These are phyloP conservation scores for Acrobasis suavella DNA, from an alignment of 2,888 invertebrate species.

Conservation along the genomic window DNA sequence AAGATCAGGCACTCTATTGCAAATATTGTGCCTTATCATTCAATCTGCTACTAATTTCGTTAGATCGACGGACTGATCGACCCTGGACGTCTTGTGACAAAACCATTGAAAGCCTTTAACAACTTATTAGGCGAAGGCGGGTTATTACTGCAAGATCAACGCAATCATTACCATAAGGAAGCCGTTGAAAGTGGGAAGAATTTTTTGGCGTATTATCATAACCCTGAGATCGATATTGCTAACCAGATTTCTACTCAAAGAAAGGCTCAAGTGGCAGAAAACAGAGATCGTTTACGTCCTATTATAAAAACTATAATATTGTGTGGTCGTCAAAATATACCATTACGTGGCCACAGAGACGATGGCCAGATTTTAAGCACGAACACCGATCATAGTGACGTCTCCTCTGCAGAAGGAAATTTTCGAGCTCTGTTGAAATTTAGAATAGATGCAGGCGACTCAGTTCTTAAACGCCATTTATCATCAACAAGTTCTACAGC, in stretches of 20 bases:
- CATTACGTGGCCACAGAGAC: conserved; percentile 29
- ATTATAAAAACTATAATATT: conserved; percentile 29
- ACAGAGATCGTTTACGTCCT: conserved; percentile 27
- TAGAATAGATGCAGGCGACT: conserved; percentile 29
- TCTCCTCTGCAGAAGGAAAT: conserved; percentile 28
- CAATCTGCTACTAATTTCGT: background rate
- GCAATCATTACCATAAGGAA: conserved; percentile 26
- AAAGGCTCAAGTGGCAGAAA: conserved; percentile 23
- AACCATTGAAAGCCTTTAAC: conserved; percentile 27
- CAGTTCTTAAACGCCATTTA: conserved; percentile 28
- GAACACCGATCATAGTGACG: conserved; percentile 27
- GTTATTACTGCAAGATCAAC: conserved; percentile 23
- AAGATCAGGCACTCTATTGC: conserved; percentile 30
- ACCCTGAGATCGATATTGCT: conserved; percentile 25
- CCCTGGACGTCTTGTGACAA: conserved; percentile 26
- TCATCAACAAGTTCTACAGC: conserved; percentile 27
- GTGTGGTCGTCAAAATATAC: conserved; percentile 30
- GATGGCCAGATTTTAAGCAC: conserved; percentile 27
- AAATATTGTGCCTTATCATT: conserved; percentile 27
- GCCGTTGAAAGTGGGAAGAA: conserved; percentile 26
- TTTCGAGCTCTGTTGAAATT: conserved; percentile 30
- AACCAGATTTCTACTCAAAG: conserved; percentile 27
- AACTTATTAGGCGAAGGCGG: conserved; percentile 25
- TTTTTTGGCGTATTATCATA: conserved; percentile 25
- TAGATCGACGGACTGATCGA: too few relatives aligned